A percentile compares a stretch with the other conserved stretches of the same genome.
Evolutionary conservation across 2,113 vertebrate species (phyloP).

Genomic region (Sylvietta virens): DNA sequence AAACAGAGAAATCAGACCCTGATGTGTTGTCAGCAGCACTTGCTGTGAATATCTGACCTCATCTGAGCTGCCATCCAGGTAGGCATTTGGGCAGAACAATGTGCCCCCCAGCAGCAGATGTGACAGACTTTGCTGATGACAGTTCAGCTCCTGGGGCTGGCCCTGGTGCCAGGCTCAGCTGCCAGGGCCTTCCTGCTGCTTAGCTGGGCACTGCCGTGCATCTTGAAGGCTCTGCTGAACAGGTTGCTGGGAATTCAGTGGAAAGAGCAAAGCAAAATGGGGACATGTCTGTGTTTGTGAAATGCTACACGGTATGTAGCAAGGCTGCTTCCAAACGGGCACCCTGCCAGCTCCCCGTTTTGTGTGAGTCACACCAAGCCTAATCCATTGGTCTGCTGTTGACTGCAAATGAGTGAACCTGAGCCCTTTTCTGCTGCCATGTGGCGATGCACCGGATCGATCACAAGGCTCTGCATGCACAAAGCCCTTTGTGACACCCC

Average conservation of each 20-base stretch:
- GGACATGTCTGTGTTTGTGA: neutral
- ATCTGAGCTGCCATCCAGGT: neutral
- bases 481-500: neutral
- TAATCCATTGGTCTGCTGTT: neutral
- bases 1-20: neutral
- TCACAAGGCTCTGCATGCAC: neutral
- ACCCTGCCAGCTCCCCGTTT: neutral
- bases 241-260: neutral
- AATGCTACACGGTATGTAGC: neutral
- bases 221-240: neutral
- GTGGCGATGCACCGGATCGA: fast-evolving
- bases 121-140: neutral
- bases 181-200: neutral
- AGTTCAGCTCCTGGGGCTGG: neutral
- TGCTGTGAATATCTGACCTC: neutral
- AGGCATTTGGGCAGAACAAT: neutral
- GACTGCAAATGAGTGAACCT: neutral
- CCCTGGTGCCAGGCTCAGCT: neutral
- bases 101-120: neutral
- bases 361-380: neutral
- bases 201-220: fast-evolving
- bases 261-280: neutral
- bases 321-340: neutral
- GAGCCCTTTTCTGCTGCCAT: neutral
- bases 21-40: fast-evolving